phyloP scores from a whole-genome alignment of 2,113 vertebrate species.

The Menura novaehollandiae region DNA sequence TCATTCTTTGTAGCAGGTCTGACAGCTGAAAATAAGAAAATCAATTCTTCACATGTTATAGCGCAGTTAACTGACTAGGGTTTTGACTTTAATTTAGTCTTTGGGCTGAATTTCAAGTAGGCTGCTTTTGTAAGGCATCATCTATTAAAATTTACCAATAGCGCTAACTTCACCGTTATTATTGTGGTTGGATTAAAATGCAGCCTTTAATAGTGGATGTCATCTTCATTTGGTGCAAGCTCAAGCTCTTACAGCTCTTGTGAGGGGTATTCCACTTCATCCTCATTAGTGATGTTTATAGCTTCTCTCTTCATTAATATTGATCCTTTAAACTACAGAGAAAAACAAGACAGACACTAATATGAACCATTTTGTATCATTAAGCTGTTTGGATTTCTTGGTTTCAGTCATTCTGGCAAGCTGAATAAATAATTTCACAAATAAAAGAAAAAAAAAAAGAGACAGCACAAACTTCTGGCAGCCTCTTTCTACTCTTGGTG shows the following conservation, averaged over 20 bases:
- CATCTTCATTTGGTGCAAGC: slow-evolving; percentile 60
- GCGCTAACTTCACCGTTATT: slow-evolving; percentile 72
- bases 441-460: not conserved
- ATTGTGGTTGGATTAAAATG: slow-evolving; percentile 73
- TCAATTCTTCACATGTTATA: slow-evolving; percentile 87
- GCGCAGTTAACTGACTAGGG: slow-evolving; percentile 77
- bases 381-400: slow-evolving; percentile 67
- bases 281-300: slow-evolving; percentile 73
- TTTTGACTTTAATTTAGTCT: slow-evolving; percentile 85
- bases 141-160: slow-evolving; percentile 86
- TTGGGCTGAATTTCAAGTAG: slow-evolving; percentile 75
- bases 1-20: slow-evolving; percentile 87
- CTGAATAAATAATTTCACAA: slow-evolving; percentile 31
- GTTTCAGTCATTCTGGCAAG: slow-evolving; percentile 16
- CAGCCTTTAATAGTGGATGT: slow-evolving; percentile 61
- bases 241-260: not conserved
- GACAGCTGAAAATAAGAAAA: slow-evolving; percentile 93
- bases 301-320: slow-evolving; percentile 75
- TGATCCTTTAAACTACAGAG: slow-evolving; percentile 65
- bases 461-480: not conserved
- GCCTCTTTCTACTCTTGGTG: not conserved
- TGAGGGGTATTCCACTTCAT: slow-evolving; percentile 58
- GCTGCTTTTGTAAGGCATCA: slow-evolving; percentile 77
- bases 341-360: slow-evolving; percentile 66
- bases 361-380: slow-evolving; percentile 64